phyloP scores from a whole-genome alignment of 2,888 invertebrate species.

The Cylindroiulus punctatus region DNA sequence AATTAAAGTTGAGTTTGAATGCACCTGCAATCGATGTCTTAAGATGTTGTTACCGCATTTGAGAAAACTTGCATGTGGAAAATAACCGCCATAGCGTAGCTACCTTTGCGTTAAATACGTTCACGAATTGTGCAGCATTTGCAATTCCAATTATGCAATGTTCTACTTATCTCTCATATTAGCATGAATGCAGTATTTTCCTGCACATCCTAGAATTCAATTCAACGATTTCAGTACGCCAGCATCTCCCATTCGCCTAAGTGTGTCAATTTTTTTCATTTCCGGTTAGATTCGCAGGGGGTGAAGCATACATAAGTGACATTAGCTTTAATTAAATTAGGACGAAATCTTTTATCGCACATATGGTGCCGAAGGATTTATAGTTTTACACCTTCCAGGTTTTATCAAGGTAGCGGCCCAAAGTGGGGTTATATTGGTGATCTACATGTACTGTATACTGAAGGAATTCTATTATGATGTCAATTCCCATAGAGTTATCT shows the following conservation, averaged over 20 bases:
- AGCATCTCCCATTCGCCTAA: background rate
- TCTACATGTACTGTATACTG: background rate
- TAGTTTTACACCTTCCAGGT: background rate
- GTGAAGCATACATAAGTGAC: background rate
- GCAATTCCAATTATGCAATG: constrained; percentile 29
- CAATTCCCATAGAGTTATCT: background rate
- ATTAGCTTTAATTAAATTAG: constrained; percentile 36
- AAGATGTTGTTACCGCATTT: too few relatives aligned
- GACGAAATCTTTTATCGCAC: constrained; percentile 10
- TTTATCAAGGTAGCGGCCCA: background rate
- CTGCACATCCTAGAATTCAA: background rate
- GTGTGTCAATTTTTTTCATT: background rate
- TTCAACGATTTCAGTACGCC: background rate
- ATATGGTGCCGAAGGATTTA: background rate
- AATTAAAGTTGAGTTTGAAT: too few relatives aligned
- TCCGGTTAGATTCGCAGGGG: background rate
- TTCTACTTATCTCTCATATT: background rate
- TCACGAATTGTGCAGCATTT: background rate
- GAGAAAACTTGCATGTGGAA: too few relatives aligned
- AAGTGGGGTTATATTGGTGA: background rate
- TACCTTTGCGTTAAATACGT: background rate
- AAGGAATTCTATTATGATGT: constrained; percentile 10
- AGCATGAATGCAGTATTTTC: background rate
- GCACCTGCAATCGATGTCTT: too few relatives aligned
- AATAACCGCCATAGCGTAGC: too few relatives aligned